Evolutionary conservation across 2,113 vertebrate species (phyloP), one percentile per base, ranked within the genome.

Genomic region (Caranx melampygus): DNA sequence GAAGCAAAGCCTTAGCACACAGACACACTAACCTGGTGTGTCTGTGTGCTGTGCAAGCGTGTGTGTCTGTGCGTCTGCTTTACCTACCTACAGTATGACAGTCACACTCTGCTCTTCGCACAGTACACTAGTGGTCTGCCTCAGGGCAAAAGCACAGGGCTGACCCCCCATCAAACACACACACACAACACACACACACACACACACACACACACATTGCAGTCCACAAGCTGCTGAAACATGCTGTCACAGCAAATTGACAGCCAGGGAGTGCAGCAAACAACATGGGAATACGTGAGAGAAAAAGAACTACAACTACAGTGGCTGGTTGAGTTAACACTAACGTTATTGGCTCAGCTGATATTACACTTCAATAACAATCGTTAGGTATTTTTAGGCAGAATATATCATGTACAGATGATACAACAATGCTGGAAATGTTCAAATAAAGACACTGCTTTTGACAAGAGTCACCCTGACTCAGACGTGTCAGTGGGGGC

Each of bases 171-270:
- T 67, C n/a, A 57, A 44, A 79, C 47, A 55, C 42, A 49, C 64
- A 66, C 54, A 51, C 44, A 45, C 55, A 59, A 64, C 33, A 49
- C 63, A 67, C 55, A 51, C 44, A 45, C 55, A 59, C 69, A 33
- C 54, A 75, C 71, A 55, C 31, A 67, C 51, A 65, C 58, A 67
- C 66, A 68, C 54, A 40, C 6, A 20, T 0, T 37, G 35, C 44
- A 33, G 10, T 44, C 59, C 70, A 72, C 52, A 60, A 47, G 20
- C 75, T 51, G 54, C 66, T 69, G 78, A 85, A 87, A 84, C 72
- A 55, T 91, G 87, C 89, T 86, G 79, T 78, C 69, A 81, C 81
- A 86, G 87, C 85, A 80, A 51, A 78, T 34, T 54, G 65, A 79
- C 45, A 55, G 71, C 4, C 45, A 83, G 84, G 58, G 83, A 82